Base-by-base conservation (phyloP, 2,113 vertebrate species). In the Hippocampus comes region DNA sequence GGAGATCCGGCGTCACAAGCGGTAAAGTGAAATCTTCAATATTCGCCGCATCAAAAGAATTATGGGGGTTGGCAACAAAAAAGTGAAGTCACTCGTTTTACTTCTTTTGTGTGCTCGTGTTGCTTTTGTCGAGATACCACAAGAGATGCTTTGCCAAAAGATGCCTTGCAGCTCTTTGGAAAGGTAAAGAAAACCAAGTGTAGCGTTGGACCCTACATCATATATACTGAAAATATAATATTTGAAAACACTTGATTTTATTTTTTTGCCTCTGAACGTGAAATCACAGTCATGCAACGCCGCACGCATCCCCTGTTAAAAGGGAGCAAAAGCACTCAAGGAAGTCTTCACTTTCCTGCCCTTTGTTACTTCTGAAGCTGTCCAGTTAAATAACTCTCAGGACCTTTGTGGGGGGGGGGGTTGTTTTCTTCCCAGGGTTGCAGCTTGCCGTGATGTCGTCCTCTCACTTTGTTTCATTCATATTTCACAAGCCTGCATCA, bases 401-500 rank as follows among this genome's bases (percentile, higher is more conserved):
- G 12, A 1, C 2, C 63, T 73, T 74, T 67, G 75, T 64, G 20
- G 51, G 48, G 14, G 14, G 46, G 46, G 46, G 61, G 34, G 42
- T 49, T 73, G 46, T 56, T 14, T 18, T 59, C 64, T 77, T 81
- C 81, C 8, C 21, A 11, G 34, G 9, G 9, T 56, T 56, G 9
- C 21, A 56, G 20, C 21, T 56, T 56, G 8, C 21, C 48, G 75
- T 63, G 49, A 84, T 67, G 9, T 59, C 56, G 21, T 71, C 8
- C 76, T 83, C 77, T 73, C 67, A 72, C 72, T 81, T 79, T 67
- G 56, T 79, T 68, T 43, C 82, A 79, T 83, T 81, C 43, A 87
- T 87, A 82, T 82, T 88, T 87, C 63, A 87, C 79, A 10, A 11
- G 42, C 27, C 9, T 51, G 9, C 72, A 84, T 87, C 43, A 81